Percentiles rank a stretch among this genome's conserved stretches.
Evolutionary conservation across 2,113 vertebrate species (phyloP).

Genomic region (Sceloporus tristichus): DNA sequence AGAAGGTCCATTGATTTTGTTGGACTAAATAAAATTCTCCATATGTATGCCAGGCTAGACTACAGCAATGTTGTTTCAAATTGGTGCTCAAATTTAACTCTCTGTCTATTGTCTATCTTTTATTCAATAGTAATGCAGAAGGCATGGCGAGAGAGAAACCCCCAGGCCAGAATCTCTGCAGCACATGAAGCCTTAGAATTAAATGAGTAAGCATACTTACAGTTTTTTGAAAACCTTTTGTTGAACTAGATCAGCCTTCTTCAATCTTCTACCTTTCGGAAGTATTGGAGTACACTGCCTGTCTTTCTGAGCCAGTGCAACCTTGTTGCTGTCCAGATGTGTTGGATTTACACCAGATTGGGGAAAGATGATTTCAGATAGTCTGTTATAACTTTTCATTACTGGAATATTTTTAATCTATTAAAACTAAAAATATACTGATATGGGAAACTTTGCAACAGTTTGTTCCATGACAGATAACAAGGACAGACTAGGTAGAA

Average conservation of each 20-base stretch:
- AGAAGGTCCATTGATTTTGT: constrained; percentile 2
- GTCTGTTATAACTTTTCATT: not conserved
- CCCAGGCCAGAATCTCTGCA: constrained; percentile 96
- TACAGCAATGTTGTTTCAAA: not conserved
- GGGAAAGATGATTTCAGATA: not conserved
- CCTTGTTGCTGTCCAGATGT: not conserved
- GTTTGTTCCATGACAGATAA: constrained; percentile 34
- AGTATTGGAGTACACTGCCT: not conserved
- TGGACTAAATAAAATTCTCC: constrained; percentile 47
- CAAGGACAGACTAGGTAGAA: not conserved
- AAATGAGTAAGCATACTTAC: constrained; percentile 90
- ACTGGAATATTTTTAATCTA: not conserved
- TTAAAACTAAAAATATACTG: not conserved
- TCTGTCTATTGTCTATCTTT: constrained; percentile 31
- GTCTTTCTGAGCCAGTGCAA: not conserved
- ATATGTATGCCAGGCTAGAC: constrained; percentile 31
- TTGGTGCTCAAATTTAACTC: not conserved
- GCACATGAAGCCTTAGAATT: constrained; percentile 98
- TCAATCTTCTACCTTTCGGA: not conserved
- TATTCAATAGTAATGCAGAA: constrained; percentile 94
- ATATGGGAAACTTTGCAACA: constrained; percentile 27
- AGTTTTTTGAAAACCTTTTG: constrained; percentile 44
- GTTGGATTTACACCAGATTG: not conserved
- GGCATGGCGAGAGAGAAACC: constrained; percentile 98
- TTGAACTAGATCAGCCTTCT: constrained; percentile 2